Conservation (phyloP, 2,888 invertebrate species). For the Pseudoips prasinana region DNA sequence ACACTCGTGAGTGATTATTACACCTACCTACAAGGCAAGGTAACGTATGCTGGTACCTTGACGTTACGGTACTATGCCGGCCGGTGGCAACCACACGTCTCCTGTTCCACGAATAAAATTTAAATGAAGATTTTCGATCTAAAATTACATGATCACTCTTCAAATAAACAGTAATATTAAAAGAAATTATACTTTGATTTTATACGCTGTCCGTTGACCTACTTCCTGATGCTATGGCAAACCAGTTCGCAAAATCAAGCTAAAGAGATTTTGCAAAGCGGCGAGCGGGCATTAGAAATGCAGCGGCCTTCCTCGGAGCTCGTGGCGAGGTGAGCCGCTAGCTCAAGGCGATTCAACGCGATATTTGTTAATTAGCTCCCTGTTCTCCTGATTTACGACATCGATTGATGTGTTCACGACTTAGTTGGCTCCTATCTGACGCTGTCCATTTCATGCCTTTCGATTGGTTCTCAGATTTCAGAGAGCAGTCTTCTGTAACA, state of each 20-base stretch:
- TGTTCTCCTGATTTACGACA: slow-evolving; percentile 37
- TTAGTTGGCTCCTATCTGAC: slow-evolving; percentile 25
- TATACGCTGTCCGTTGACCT: slow-evolving; percentile 19
- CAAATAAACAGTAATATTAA: no score
- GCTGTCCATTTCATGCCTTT: background rate
- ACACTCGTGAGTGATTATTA: slow-evolving; percentile 60
- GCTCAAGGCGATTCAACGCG: slow-evolving; percentile 64
- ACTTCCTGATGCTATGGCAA: slow-evolving; percentile 38
- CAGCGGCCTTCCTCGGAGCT: slow-evolving; percentile 63
- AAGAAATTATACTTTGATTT: no score
- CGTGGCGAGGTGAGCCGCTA: slow-evolving; percentile 65
- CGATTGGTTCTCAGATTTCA: no score
- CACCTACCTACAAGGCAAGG: slow-evolving; percentile 59
- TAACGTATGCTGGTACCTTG: slow-evolving; percentile 41
- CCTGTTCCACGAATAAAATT: no score
- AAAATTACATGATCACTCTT: no score
- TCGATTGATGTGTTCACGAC: slow-evolving; percentile 31
- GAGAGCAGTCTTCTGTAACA: no score
- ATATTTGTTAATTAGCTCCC: slow-evolving; percentile 63
- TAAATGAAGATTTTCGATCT: no score
- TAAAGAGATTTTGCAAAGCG: slow-evolving; percentile 56
- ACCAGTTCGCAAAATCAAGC: slow-evolving; percentile 41
- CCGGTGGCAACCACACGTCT: no score
- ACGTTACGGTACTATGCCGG: background rate
- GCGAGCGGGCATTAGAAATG: slow-evolving; percentile 64